A percentile compares a stretch with the other conserved stretches of the same genome.
Evolutionary conservation across 2,888 invertebrate genomes (phyloP).

Genomic region (Ophonus ardosiacus): DNA sequence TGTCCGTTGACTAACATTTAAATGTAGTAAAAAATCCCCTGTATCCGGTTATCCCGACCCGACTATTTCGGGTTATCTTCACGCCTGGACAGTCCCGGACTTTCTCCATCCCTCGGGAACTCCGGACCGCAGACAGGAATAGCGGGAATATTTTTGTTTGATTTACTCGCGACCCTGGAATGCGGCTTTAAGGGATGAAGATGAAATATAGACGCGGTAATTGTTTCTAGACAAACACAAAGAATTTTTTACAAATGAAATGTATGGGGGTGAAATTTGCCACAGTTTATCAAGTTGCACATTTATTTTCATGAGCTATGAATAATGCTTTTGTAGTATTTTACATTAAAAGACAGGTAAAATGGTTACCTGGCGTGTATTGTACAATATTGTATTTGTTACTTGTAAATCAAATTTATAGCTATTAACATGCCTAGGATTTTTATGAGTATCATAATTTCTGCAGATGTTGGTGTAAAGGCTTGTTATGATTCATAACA

Average conservation of each 20-base stretch:
- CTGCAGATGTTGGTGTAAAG: too few relatives aligned
- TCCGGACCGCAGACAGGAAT: conserved; percentile 7
- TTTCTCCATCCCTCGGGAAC: not conserved
- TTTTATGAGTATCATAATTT: too few relatives aligned
- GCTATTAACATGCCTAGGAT: too few relatives aligned
- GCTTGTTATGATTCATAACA: too few relatives aligned
- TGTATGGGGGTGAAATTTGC: not conserved
- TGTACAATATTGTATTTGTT: too few relatives aligned
- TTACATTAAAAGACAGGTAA: too few relatives aligned
- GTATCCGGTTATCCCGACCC: not conserved
- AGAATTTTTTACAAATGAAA: not conserved
- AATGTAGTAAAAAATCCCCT: not conserved
- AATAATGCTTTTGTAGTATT: too few relatives aligned
- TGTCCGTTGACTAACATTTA: not conserved
- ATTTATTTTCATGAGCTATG: too few relatives aligned
- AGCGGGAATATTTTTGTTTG: conserved; percentile 39
- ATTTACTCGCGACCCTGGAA: conserved; percentile 6
- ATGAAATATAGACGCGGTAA: not conserved
- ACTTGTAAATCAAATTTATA: too few relatives aligned
- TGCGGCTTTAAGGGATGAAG: not conserved
- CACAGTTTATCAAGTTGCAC: not conserved
- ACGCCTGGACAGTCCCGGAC: not conserved
- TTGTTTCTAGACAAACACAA: not conserved
- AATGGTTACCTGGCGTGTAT: too few relatives aligned
- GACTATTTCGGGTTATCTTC: not conserved